Percentiles rank a stretch among this genome's conserved stretches.
Evolutionary conservation across 2,888 invertebrate species (phyloP).

Genomic region (Platycheirus rosarum): DNA sequence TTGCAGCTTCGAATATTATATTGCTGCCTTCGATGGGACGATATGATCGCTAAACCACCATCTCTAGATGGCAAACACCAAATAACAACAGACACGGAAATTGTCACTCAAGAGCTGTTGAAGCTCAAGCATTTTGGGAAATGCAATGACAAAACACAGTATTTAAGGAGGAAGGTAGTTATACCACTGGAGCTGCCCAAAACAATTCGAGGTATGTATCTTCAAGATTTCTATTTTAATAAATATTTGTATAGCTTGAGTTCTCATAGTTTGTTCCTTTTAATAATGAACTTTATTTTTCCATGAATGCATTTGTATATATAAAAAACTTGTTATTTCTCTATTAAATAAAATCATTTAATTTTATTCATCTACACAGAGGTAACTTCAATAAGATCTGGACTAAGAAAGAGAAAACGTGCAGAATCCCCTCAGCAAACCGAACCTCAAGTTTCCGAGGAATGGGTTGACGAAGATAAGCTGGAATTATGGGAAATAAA

Average conservation of each 20-base stretch:
- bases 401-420: conserved; percentile 94
- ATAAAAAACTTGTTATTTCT: too few species aligned
- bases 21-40: conserved; percentile 98
- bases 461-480: conserved; percentile 98
- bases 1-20: conserved; percentile 95
- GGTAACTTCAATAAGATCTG: conserved; percentile 96
- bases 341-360: neutral
- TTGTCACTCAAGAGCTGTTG: conserved; percentile 94
- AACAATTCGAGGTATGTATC: conserved; percentile 89
- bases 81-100: conserved; percentile 97
- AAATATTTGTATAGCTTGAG: too few species aligned
- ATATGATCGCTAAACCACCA: conserved; percentile 93
- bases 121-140: conserved; percentile 94
- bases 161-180: conserved; percentile 95
- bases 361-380: conserved; percentile 83
- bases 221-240: neutral
- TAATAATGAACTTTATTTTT: too few species aligned
- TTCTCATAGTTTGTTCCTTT: too few species aligned
- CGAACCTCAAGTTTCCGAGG: conserved; percentile 96
- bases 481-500: conserved; percentile 98
- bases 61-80: conserved; percentile 94
- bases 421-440: conserved; percentile 97
- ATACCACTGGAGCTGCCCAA: conserved; percentile 97
- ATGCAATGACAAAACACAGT: conserved; percentile 94
- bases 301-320: too few species aligned